Base-by-base conservation (phyloP, 2,797 vertebrate genomes). In the Gouania willdenowi region DNA sequence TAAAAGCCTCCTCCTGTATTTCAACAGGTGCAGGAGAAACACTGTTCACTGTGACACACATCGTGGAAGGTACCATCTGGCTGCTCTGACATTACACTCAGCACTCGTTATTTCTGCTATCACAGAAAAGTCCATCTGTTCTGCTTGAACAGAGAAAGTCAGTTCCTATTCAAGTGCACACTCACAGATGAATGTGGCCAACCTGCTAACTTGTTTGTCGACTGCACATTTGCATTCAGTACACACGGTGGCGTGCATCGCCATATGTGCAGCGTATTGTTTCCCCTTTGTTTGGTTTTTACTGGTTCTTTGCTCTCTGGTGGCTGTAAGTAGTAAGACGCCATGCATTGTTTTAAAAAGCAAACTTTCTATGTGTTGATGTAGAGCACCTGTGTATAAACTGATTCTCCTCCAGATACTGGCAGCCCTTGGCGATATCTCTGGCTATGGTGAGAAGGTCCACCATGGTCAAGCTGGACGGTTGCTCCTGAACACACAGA, bases 351-450 rank as follows among this genome's bases (percentile, higher is more conserved):
- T 12, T 29, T 49, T n/a, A n/a, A n/a, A n/a, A n/a, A n/a, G n/a
- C n/a, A n/a, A n/a, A 3, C 23, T 5, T 36, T 44, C 19, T 56
- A n/a, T n/a, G n/a, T n/a, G n/a, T n/a, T n/a, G n/a, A n/a, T n/a
- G n/a, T n/a, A n/a, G n/a, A 3, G 20, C 79, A 98, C 97, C 97
- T 92, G 88, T 99, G 97, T 57, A 99, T 99, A 69, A 99, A 99
- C 67, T 98, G 97, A 69, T 98, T 99, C 70, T 99, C 97, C 78
- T 99, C 97, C 58, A 99, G 77, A 56, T 99, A 99, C 78, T 97
- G 94, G 79, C 94, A 97, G 59, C 97, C 97, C 37, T 91, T 93
- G 9, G 96, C 94, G 1, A 99, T 98, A 77, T 99, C 97, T 78
- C 86, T 90, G 64, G 97, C 93, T 59, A 98, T 91, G 0, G 92